phyloP scores from a whole-genome alignment of 2,888 invertebrate genomes.

The Noctua comes region DNA sequence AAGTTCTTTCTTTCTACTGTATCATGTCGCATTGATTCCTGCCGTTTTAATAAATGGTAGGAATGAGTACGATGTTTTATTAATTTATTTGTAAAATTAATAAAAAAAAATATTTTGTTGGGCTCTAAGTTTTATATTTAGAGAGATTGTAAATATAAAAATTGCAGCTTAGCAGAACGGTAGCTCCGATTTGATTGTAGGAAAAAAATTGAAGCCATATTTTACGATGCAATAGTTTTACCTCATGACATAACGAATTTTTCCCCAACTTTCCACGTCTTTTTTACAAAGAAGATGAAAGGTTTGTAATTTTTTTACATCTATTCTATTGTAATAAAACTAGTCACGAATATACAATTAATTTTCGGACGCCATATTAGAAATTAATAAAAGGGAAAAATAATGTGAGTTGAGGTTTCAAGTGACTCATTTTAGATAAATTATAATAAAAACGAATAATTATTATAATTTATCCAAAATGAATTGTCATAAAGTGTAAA shows the following conservation, averaged over 20 bases:
- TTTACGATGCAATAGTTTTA: constrained; percentile 64
- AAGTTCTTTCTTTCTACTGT: background rate
- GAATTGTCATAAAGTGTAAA: constrained; percentile 48
- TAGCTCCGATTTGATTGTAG: constrained; percentile 44
- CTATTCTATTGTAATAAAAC: constrained; percentile 76
- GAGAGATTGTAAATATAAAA: constrained; percentile 19
- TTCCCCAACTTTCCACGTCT: constrained; percentile 76
- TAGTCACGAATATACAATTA: constrained; percentile 79
- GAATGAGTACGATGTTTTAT: constrained; percentile 34
- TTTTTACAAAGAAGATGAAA: constrained; percentile 76
- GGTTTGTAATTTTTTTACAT: constrained; percentile 59
- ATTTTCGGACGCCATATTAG: constrained; percentile 78
- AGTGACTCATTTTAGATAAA: constrained; percentile 30
- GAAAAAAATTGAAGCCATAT: constrained; percentile 46
- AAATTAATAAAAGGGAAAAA: constrained; percentile 65
- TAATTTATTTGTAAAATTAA: constrained; percentile 59
- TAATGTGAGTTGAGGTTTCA: constrained; percentile 49
- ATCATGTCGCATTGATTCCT: constrained; percentile 19
- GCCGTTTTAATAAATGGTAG: background rate
- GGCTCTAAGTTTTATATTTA: constrained; percentile 37
- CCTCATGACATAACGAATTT: constrained; percentile 74
- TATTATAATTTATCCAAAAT: constrained; percentile 38
- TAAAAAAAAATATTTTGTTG: constrained; percentile 8
- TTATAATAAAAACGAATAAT: constrained; percentile 4
- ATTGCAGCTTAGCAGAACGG: constrained; percentile 5